Evolutionary conservation across 2,113 vertebrate species (phyloP).

Genomic region (Seriola quinqueradiata): DNA sequence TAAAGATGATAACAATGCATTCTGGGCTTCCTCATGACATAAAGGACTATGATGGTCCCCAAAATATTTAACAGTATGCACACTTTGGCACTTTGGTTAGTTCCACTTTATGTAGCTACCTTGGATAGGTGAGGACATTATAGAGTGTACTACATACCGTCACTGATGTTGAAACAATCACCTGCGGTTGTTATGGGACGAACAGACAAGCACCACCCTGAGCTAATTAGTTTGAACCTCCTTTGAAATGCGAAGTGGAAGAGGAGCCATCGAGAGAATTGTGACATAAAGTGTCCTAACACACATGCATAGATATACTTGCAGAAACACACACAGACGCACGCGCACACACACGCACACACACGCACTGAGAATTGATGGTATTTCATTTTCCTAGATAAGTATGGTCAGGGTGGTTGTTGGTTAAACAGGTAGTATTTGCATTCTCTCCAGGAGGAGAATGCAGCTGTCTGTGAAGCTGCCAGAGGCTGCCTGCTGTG

Average conservation of each 20-base stretch:
- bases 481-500: conserved; percentile 44
- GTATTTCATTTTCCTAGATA: conserved; percentile 70
- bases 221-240: conserved; percentile 72
- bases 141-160: conserved; percentile 14
- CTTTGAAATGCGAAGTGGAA: conserved; percentile 64
- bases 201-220: conserved; percentile 42
- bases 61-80: conserved; percentile 4
- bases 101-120: neutral
- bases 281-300: conserved; percentile 23
- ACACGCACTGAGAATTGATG: neutral
- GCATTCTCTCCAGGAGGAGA: conserved; percentile 68
- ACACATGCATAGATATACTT: conserved; percentile 1
- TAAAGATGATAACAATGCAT: neutral
- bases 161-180: conserved; percentile 17
- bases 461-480: conserved; percentile 53
- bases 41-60: neutral
- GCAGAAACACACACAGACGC: conserved; percentile 3
- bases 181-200: conserved; percentile 51
- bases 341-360: neutral
- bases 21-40: neutral
- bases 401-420: conserved; percentile 47
- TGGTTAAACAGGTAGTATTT: conserved; percentile 76
- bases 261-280: conserved; percentile 61
- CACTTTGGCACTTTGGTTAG: neutral
- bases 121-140: conserved; percentile 9